These are phyloP conservation scores for Physocephala rufipes DNA, from an alignment of 2,888 invertebrate genomes.

Conservation along the genomic window DNA sequence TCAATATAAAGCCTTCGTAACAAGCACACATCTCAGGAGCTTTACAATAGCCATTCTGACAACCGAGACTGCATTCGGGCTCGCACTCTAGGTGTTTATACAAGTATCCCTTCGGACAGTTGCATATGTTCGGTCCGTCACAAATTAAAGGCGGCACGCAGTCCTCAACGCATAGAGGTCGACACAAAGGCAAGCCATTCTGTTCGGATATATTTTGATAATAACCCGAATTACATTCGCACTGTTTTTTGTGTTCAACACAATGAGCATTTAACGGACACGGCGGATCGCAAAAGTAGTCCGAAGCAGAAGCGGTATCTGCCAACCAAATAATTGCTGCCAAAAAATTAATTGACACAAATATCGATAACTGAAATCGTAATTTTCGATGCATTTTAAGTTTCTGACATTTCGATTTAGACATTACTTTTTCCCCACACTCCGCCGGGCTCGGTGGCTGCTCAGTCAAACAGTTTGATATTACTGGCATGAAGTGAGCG, in stretches of 20 bases:
- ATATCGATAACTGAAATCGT: background rate
- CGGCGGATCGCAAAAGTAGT: background rate
- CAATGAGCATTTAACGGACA: conserved; percentile 10
- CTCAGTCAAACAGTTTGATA: background rate
- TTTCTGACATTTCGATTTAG: background rate
- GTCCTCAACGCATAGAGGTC: conserved; percentile 35
- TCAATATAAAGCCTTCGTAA: conserved; percentile 56
- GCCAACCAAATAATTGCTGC: background rate
- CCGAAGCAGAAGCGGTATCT: background rate
- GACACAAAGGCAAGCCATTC: conserved; percentile 33
- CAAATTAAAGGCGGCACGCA: conserved; percentile 55
- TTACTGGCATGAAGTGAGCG: background rate
- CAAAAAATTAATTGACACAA: background rate
- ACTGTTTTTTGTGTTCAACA: background rate
- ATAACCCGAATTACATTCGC: conserved; percentile 3
- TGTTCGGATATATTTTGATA: conserved; percentile 9
- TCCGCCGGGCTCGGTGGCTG: background rate
- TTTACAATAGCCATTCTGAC: conserved; percentile 54
- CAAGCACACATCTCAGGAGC: conserved; percentile 58
- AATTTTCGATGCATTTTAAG: background rate
- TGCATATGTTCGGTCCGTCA: conserved; percentile 56
- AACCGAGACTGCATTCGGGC: conserved; percentile 52
- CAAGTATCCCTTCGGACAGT: conserved; percentile 57
- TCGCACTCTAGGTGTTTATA: conserved; percentile 54
- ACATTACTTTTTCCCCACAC: background rate